These are phyloP conservation scores for Blomia tropicalis DNA, from an alignment of 2,888 invertebrate genomes.

Conservation along the genomic window DNA sequence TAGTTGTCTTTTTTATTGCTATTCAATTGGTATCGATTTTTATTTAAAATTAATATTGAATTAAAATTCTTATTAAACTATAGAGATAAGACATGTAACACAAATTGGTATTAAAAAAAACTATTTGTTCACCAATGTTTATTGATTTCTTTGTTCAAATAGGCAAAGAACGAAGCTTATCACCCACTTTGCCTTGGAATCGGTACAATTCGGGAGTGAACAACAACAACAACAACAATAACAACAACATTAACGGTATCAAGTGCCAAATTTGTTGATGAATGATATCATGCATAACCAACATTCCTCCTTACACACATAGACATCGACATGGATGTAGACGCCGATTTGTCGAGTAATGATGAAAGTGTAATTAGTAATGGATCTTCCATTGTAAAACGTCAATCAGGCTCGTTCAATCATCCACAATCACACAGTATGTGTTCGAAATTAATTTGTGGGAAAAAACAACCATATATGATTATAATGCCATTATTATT, in stretches of 20 bases:
- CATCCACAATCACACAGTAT: not conserved
- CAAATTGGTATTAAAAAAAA: not conserved
- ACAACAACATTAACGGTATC: too few species aligned
- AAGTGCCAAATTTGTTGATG: not conserved
- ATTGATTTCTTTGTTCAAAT: not conserved
- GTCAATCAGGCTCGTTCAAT: not conserved
- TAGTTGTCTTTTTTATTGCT: too few species aligned
- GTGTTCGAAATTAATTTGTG: not conserved
- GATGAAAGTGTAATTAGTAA: constrained; percentile 17
- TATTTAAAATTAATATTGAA: constrained; percentile 5
- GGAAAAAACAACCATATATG: too few species aligned
- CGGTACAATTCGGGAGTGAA: not conserved
- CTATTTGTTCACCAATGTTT: not conserved
- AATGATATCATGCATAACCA: not conserved
- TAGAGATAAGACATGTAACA: not conserved
- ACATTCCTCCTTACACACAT: not conserved
- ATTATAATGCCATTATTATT: too few species aligned
- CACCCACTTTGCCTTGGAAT: constrained; percentile 18
- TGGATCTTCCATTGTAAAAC: not conserved
- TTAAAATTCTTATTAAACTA: constrained; percentile 2
- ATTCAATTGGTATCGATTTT: not conserved
- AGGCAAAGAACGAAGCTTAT: constrained; percentile 23
- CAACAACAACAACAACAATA: not conserved
- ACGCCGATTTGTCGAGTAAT: constrained; percentile 9
- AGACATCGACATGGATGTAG: not conserved